Base-by-base conservation (phyloP, 2,797 vertebrate species). In the Uromys caudimaculatus region DNA sequence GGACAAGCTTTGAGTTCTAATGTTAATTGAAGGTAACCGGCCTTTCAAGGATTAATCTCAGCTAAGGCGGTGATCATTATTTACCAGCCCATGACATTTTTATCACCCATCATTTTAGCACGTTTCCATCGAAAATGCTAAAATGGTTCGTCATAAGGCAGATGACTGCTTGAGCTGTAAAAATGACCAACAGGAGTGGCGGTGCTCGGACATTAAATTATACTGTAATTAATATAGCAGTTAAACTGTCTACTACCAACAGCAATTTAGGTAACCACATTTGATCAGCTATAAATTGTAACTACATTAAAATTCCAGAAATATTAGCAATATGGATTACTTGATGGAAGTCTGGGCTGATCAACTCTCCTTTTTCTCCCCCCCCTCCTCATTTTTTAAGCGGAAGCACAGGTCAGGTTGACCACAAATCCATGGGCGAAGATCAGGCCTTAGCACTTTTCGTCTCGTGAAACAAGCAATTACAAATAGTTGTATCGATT, bases 401-500 rank as follows among this genome's bases (percentile, higher is more conserved):
- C 97, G 92, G 98, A 99, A 99, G 98, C 98, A 92, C 97, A 93
- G 99, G 99, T 99, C 99, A 99, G 96, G 99, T 99, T 99, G 99
- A 99, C 99, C 99, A 99, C 99, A 99, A 99, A 99, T 99, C 99
- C 98, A 98, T 98, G 99, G 99, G 98, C 98, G 98, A 99, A 99
- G 99, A 99, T 99, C 99, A 99, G 99, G 99, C 98, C 99, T 99
- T 98, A 99, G 99, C 99, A 99, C 99, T 99, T 99, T 99, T 99
- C 99, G 99, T 99, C 99, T 99, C 99, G 99, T 99, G 99, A 99
- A 99, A 99, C 99, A 99, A 99, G 99, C 99, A 99, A 99, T 99
- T 99, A 99, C 99, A 99, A 99, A 99, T 99, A 99, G 99, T 99
- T 99, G 99, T 99, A 99, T 99, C 99, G 99, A 99, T 99, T 99